Evolutionary conservation across 1,140 invertebrate genomes (phyloP), one percentile per base, ranked within the genome.

Genomic region (Trissolcus basalis): DNA sequence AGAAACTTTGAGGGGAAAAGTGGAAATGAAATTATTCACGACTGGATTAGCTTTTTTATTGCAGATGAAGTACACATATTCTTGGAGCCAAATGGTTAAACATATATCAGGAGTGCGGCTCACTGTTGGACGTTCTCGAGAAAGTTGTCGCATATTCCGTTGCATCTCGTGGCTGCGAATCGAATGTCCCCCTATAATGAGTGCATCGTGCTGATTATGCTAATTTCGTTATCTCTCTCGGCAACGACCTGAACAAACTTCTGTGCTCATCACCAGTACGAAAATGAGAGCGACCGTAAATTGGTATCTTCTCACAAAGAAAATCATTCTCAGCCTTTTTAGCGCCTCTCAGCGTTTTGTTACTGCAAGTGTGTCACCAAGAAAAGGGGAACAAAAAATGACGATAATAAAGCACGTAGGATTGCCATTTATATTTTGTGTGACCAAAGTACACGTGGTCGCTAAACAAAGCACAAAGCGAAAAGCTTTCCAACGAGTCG

Each of bases 271-370:
- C 19, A 27, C 19, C 2, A 6, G 19, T 27, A 27, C 19, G 19
- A 54, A 51, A 60, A 19, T 11, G 53, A 12, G 60, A 47, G 16
- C 60, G 16, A n/a, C 45, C 16, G 44, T 9, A 48, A 56, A 49
- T 56, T 58, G 44, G 45, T 33, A 8, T 50, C 33, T 8, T 54
- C 58, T 48, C 36, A 63, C 47, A 54, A 43, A 50, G 60, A 27
- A 68, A 56, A 58, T 56, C 41, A 63, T 54, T 56, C 47, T 36
- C 67, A 50, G 76, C 68, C 65, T 76, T 74, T 76, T 68, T 60
- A 60, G 54, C 59, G 41, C 47, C 48, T 64, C 14, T 58, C 27
- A 43, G 45, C 16, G 35, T 45, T 72, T 56, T 58, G 41, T 16
- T 44, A 27, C 5, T 19, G 48, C 39, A 56, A 65, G 41, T 72